Evolutionary conservation across 2,113 vertebrate genomes (phyloP), one percentile per base, ranked within the genome.

Genomic region (Menura novaehollandiae): DNA sequence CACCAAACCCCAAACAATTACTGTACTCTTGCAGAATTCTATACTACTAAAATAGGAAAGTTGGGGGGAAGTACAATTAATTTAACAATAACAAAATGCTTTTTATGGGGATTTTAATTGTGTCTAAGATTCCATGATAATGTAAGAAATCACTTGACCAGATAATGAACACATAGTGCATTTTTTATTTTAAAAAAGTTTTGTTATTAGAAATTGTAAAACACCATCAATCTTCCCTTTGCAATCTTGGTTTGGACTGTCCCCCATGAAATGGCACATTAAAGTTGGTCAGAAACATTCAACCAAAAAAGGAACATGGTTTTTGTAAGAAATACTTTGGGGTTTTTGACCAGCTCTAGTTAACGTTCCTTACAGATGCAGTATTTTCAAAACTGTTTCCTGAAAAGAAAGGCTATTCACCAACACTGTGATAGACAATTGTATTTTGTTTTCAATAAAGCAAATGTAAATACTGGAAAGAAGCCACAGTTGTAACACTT

Each of bases 221-320:
- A 51, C 79, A 95, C 88, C 95, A 86, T 39, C n/a, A 66, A 19
- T 86, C 63, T 92, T 88, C 85, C 82, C 72, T 94, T 71, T 88
- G 71, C 32, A 83, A 8, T 58, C 71, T 75, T 2, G 68, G 92
- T 96, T 94, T 96, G 94, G 91, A 94, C 43, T 95, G 41, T 90
- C 95, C 94, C 92, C 68, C 46, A 85, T 27, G 41, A 95, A 95
- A 77, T 69, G 17, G 88, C 79, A 93, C 32, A 73, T 73, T 46
- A 73, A 73, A 88, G 19, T 84, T 44, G 59, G 55, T 15, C 89
- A 33, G 72, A 86, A 91, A 73, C 11, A 62, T 16, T 86, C 44
- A 77, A 77, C 86, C 79, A 86, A 92, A 96, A 95, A 94, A 91
- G 96, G 96, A 96, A 96, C 92, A 43, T 59, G 55, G 7, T 10